Base-by-base conservation (phyloP, 1,140 invertebrate genomes). In the Copidosoma floridanum region DNA sequence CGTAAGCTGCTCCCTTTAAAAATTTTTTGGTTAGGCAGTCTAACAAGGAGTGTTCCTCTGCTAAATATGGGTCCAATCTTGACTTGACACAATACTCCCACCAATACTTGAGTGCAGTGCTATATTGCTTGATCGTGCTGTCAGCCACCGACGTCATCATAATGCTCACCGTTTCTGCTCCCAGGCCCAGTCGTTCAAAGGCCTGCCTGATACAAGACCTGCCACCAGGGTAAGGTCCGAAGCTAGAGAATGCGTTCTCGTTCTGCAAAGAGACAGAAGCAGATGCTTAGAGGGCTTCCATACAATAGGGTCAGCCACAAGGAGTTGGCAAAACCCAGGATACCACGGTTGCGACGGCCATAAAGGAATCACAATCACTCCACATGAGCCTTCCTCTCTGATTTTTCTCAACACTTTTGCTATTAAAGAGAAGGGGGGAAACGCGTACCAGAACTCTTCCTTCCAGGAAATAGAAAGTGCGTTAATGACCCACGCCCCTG, bases 391-490 rank as follows among this genome's bases (percentile, higher is more conserved):
- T 21, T 68, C 67, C 3, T 48, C 27, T 53, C 47, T 63, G 18
- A 68, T 61, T 58, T 66, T 66, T 23, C 51, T 16, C 51, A 64
- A 29, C 0, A 20, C 21, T 47, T 14, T 24, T 20, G 24, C 12
- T 12, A 47, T 47, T 16, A 47, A 10, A 0, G 44, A 5, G 11
- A 47, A 47, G n/a, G 44, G 24, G 12, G 24, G 44, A 14, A 47
- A 47, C 1, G 44, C 44, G 14, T 47, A 26, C 7, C n/a, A 27
- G 14, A 47, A 47, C 20, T 27, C 57, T 3, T 2, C 37, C 16
- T 1, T 10, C 69, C 70, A 70, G 26, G 52, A 47, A 2, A 65
- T n/a, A 12, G 68, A 70, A 26, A 67, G 67, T 0, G 68, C 68
- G 38, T 71, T 65, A 55, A 71, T 53, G 5, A 16, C 14, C 0